Percentiles rank a stretch among this genome's conserved stretches.
Conservation (phyloP, 1,140 invertebrate species). For the Parapsyche elsis region DNA sequence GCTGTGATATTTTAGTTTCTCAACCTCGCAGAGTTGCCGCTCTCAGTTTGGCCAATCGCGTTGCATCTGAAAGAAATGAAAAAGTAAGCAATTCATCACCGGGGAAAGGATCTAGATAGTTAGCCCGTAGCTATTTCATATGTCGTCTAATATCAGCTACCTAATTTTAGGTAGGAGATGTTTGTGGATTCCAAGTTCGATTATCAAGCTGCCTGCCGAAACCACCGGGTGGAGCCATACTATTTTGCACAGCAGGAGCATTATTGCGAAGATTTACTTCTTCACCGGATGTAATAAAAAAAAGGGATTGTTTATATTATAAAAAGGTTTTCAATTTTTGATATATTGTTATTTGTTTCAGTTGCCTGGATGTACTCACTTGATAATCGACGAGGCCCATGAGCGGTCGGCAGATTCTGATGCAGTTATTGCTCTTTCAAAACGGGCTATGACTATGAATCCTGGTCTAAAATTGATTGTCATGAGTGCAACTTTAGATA, state of each 20-base stretch:
- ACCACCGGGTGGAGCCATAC: slow-evolving; percentile 76
- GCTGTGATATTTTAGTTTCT: slow-evolving; percentile 71
- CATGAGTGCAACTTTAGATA: slow-evolving; percentile 93
- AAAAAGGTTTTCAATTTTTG: slow-evolving; percentile 66
- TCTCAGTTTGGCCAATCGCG: slow-evolving; percentile 87
- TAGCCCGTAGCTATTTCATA: background rate
- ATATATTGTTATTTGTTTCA: slow-evolving; percentile 46
- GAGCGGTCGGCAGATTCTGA: slow-evolving; percentile 97
- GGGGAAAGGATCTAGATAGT: background rate
- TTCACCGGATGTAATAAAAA: slow-evolving; percentile 70
- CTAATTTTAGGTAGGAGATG: slow-evolving; percentile 71
- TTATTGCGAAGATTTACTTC: slow-evolving; percentile 69
- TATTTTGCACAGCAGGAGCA: slow-evolving; percentile 88
- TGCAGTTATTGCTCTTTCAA: slow-evolving; percentile 86
- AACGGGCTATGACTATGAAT: slow-evolving; percentile 76
- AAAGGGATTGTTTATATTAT: slow-evolving; percentile 64
- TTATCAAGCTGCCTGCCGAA: slow-evolving; percentile 60
- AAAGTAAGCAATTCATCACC: slow-evolving; percentile 57
- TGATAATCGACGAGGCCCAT: slow-evolving; percentile 98
- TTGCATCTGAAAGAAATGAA: slow-evolving; percentile 79
- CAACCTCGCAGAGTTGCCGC: slow-evolving; percentile 94
- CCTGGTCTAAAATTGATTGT: slow-evolving; percentile 83
- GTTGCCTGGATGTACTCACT: slow-evolving; percentile 76
- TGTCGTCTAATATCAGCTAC: slow-evolving; percentile 17
- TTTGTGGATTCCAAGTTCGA: slow-evolving; percentile 91